Percentiles rank a stretch among this genome's conserved stretches.
Evolutionary conservation across 2,888 invertebrate species (phyloP).

Genomic region (Eulithis prunata): DNA sequence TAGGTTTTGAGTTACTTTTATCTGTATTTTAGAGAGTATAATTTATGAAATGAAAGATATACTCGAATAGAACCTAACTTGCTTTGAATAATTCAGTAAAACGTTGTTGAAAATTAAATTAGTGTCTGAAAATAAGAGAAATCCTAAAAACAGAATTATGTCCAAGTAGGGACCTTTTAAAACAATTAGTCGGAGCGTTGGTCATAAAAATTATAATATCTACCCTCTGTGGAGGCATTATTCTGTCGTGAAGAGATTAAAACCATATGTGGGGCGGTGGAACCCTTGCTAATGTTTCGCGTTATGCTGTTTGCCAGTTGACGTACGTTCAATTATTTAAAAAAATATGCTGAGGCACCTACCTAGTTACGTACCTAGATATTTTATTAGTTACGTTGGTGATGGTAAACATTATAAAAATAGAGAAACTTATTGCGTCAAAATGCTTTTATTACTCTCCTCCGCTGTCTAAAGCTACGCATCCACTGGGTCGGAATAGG

Average conservation of each 20-base stretch:
- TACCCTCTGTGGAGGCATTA: conserved; percentile 45
- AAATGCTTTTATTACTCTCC: too few species aligned
- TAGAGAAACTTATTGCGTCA: too few species aligned
- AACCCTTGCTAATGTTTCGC: conserved; percentile 52
- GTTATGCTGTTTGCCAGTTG: conserved; percentile 43
- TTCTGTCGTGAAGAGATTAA: conserved; percentile 51
- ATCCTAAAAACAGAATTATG: conserved; percentile 32
- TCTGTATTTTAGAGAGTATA: too few species aligned
- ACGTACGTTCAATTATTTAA: conserved; percentile 17
- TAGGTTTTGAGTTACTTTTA: too few species aligned
- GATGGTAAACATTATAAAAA: too few species aligned
- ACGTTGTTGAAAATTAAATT: conserved; percentile 24
- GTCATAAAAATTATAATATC: conserved; percentile 52
- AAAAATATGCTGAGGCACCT: not conserved
- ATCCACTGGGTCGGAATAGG: too few species aligned
- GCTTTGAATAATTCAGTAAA: conserved; percentile 11
- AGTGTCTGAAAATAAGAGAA: conserved; percentile 23
- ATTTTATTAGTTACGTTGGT: too few species aligned
- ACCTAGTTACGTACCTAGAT: too few species aligned
- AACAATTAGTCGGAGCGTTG: conserved; percentile 45
- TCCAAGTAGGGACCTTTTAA: conserved; percentile 41
- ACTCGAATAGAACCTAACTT: conserved; percentile 4
- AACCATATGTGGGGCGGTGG: conserved; percentile 46
- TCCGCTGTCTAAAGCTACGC: too few species aligned
- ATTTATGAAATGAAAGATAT: not conserved